Conservation (phyloP, 2,113 vertebrate genomes). For the Planiliza haematocheilus region DNA sequence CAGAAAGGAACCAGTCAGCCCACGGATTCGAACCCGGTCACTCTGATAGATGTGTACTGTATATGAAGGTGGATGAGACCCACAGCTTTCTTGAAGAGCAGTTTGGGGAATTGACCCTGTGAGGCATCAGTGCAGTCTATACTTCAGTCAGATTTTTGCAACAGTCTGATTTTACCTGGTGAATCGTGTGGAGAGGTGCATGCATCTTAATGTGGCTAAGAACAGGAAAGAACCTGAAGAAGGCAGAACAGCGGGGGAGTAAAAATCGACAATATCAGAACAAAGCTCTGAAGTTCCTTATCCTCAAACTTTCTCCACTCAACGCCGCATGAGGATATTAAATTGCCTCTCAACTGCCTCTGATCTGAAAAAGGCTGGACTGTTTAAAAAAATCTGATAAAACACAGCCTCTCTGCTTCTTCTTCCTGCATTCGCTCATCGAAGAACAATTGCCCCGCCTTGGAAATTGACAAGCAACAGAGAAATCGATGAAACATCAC, state of each 20-base stretch:
- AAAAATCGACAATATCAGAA: slow-evolving; percentile 50
- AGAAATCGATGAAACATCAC: slow-evolving; percentile 8
- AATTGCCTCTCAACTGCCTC: slow-evolving; percentile 62
- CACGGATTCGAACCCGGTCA: too few relatives aligned
- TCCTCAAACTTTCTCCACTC: slow-evolving; percentile 38
- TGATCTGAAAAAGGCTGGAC: slow-evolving; percentile 55
- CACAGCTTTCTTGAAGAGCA: too few relatives aligned
- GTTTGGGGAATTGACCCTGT: too few relatives aligned
- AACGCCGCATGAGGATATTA: slow-evolving; percentile 53
- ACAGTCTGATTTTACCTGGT: neutral
- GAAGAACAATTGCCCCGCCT: slow-evolving; percentile 8
- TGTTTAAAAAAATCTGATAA: slow-evolving; percentile 54
- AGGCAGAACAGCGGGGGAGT: slow-evolving; percentile 5
- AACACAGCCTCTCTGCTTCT: slow-evolving; percentile 21
- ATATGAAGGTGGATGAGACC: too few relatives aligned
- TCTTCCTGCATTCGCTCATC: slow-evolving; percentile 11
- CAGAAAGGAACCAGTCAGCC: too few relatives aligned
- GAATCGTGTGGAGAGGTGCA: neutral
- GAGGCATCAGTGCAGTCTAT: too few relatives aligned
- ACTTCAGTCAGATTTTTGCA: neutral
- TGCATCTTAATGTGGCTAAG: neutral
- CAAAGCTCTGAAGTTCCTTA: slow-evolving; percentile 48
- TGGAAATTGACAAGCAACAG: slow-evolving; percentile 23
- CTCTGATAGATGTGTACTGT: too few relatives aligned
- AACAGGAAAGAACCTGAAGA: neutral